Percentiles rank a stretch among this genome's conserved stretches.
phyloP scores from a whole-genome alignment of 2,888 invertebrate species.

The Drosophila subsilvestris region DNA sequence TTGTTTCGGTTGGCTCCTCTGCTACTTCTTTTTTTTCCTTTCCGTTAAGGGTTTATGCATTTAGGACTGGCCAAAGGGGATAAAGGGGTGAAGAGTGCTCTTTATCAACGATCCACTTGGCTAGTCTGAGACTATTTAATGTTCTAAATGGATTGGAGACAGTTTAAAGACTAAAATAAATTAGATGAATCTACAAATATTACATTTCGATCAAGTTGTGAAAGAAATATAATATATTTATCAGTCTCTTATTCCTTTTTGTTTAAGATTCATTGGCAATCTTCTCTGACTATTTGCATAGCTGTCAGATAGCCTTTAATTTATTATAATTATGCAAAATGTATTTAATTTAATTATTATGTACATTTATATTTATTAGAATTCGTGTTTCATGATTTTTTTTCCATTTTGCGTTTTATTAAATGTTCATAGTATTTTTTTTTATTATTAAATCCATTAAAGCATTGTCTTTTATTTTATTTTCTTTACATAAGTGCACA shows the following conservation, averaged over 20 bases:
- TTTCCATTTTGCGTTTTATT: slow-evolving; percentile 5
- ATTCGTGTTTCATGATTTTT: too few species aligned
- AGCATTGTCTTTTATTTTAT: neutral
- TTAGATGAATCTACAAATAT: too few species aligned
- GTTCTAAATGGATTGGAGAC: too few species aligned
- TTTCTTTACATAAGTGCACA: neutral
- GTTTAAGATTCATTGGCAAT: slow-evolving; percentile 2
- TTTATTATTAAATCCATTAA: slow-evolving; percentile 15
- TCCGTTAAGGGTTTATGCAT: neutral
- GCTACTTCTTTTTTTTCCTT: slow-evolving; percentile 11
- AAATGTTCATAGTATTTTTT: slow-evolving; percentile 5
- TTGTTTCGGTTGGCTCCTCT: slow-evolving; percentile 54
- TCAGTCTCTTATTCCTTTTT: neutral
- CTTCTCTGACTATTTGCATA: slow-evolving; percentile 1
- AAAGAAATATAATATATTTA: too few species aligned
- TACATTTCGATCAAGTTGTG: too few species aligned
- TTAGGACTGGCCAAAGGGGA: neutral
- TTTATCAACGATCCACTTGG: neutral
- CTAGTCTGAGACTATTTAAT: too few species aligned
- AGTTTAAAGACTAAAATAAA: too few species aligned
- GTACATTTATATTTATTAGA: too few species aligned
- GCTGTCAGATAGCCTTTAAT: slow-evolving; percentile 5
- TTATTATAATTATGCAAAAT: slow-evolving; percentile 27
- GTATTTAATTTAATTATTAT: neutral
- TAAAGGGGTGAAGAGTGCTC: neutral